Evolutionary conservation across 2,888 invertebrate genomes (phyloP).

Genomic region (Apoda limacodes): DNA sequence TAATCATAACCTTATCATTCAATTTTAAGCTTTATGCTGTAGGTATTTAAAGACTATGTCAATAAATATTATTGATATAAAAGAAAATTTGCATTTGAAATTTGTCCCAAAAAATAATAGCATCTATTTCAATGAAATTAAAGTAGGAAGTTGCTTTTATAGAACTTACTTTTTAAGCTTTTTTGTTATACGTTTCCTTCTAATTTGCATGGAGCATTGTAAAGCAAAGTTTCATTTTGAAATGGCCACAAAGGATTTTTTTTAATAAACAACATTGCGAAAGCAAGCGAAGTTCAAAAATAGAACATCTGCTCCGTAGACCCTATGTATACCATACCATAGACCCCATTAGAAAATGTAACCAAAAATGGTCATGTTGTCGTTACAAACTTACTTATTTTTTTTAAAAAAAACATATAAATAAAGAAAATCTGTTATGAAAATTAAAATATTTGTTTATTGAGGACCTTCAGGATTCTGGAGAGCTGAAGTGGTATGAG

Average conservation of each 20-base stretch:
- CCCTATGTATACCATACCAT: conserved; percentile 16
- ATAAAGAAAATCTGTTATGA: too few relatives aligned
- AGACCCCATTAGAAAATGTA: background rate
- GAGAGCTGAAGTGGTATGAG: too few relatives aligned
- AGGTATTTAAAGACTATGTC: conserved; percentile 20
- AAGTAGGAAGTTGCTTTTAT: conserved; percentile 23
- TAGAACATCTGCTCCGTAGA: conserved; percentile 59
- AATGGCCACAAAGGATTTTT: conserved; percentile 67
- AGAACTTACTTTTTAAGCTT: conserved; percentile 23
- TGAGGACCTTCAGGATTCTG: too few relatives aligned
- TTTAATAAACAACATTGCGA: conserved; percentile 61
- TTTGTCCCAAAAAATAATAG: conserved; percentile 27
- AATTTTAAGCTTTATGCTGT: conserved; percentile 23
- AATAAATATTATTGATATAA: conserved; percentile 24
- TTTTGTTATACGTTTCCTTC: conserved; percentile 29
- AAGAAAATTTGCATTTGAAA: conserved; percentile 32
- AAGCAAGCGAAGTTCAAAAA: conserved; percentile 43
- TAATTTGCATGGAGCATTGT: conserved; percentile 68
- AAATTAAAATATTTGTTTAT: too few relatives aligned
- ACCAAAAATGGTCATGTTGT: too few relatives aligned
- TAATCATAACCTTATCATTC: conserved; percentile 19
- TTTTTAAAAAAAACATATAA: too few relatives aligned
- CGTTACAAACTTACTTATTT: too few relatives aligned
- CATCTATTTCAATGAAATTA: conserved; percentile 29
- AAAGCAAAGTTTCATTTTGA: conserved; percentile 57